Percentiles rank a stretch among this genome's conserved stretches.
Evolutionary conservation across 2,113 vertebrate species (phyloP).

Genomic region (Crotophaga sulcirostris): DNA sequence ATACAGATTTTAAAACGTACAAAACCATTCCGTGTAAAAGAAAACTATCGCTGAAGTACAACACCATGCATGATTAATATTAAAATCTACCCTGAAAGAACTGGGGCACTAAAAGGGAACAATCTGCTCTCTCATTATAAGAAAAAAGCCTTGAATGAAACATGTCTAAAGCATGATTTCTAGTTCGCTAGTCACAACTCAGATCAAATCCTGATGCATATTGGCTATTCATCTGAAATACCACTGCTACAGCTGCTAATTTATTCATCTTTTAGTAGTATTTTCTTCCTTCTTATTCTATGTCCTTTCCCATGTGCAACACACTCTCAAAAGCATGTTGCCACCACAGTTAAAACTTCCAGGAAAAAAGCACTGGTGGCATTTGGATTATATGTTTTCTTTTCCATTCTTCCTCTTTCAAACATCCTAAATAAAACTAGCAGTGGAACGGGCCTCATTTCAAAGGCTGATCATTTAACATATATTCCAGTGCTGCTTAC

Average conservation of each 20-base stretch:
- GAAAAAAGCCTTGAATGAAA: background rate
- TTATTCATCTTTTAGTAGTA: background rate
- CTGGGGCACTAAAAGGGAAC: background rate
- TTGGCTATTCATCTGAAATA: background rate
- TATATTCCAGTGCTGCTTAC: background rate
- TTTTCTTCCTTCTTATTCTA: background rate
- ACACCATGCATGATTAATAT: background rate
- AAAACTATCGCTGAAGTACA: background rate
- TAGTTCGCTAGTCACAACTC: background rate
- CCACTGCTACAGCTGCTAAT: background rate
- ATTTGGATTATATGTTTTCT: background rate
- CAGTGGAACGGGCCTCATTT: background rate
- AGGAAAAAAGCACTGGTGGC: background rate
- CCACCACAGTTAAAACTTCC: background rate
- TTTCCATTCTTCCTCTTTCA: background rate
- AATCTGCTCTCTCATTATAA: background rate
- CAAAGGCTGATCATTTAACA: conserved; percentile 10
- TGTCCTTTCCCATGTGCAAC: background rate
- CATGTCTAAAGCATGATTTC: background rate
- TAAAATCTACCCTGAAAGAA: conserved; percentile 7
- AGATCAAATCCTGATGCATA: background rate
- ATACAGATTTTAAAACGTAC: background rate
- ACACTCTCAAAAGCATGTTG: background rate
- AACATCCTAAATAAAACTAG: conserved; percentile 21
- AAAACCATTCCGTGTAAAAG: background rate